These are phyloP conservation scores for Volucella bombylans DNA, from an alignment of 2,888 invertebrate genomes.

Conservation along the genomic window DNA sequence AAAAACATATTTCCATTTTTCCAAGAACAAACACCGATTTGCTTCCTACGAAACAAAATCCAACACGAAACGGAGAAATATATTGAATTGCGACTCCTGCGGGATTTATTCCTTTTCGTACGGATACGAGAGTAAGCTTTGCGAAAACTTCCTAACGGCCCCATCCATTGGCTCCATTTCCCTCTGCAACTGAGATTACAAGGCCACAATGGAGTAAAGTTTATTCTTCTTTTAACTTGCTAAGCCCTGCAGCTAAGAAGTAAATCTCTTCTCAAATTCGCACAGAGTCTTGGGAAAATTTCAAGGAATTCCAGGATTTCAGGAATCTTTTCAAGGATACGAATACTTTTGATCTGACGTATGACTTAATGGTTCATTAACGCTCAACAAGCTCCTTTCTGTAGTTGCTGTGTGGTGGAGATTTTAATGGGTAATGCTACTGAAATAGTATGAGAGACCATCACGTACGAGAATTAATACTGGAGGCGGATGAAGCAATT, in stretches of 20 bases:
- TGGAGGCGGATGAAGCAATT: slow-evolving; percentile 30
- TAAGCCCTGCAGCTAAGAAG: slow-evolving; percentile 36
- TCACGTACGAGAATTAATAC: not conserved
- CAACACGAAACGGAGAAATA: slow-evolving; percentile 27
- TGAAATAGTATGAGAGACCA: slow-evolving; percentile 8
- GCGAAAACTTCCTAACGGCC: no score
- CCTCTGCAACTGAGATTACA: slow-evolving; percentile 2
- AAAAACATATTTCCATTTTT: no score
- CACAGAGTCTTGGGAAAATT: slow-evolving; percentile 17
- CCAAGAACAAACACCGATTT: no score
- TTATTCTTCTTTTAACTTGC: slow-evolving; percentile 1
- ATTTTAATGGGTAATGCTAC: slow-evolving; percentile 17
- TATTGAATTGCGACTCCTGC: slow-evolving; percentile 49
- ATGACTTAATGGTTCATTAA: not conserved
- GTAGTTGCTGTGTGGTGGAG: not conserved
- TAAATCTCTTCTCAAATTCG: slow-evolving; percentile 49
- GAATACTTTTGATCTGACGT: slow-evolving; percentile 29
- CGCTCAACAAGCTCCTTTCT: slow-evolving; percentile 11
- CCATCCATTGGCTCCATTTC: not conserved
- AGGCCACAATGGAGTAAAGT: slow-evolving; percentile 19
- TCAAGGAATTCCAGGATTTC: no score
- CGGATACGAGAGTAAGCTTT: no score
- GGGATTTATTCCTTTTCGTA: not conserved
- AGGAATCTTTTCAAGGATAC: slow-evolving; percentile 11
- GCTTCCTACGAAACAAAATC: slow-evolving; percentile 16